Evolutionary conservation across 1,140 invertebrate genomes (phyloP).

Genomic region (Polypedilum pembai): DNA sequence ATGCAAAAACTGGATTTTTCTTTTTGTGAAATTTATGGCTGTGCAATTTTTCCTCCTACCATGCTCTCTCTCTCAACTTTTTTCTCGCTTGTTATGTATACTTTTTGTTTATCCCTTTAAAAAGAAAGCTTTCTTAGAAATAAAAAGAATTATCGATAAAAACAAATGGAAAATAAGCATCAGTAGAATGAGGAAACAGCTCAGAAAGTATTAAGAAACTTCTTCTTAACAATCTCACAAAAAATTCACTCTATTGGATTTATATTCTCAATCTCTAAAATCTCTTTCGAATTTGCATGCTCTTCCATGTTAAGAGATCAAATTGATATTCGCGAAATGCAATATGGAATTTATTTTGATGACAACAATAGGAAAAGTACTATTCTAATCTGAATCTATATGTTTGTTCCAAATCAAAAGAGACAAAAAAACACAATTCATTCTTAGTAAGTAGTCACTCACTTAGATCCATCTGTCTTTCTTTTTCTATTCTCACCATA

Average conservation of each 20-base stretch:
- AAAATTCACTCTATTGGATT: background rate
- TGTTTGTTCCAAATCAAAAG: too few relatives aligned
- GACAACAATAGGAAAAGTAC: too few relatives aligned
- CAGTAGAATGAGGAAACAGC: background rate
- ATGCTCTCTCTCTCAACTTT: background rate
- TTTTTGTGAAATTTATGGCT: slow-evolving; percentile 6
- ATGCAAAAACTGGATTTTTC: background rate
- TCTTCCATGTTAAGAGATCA: too few relatives aligned
- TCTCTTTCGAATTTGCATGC: too few relatives aligned
- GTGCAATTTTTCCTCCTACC: background rate
- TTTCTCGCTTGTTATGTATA: background rate
- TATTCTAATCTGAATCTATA: too few relatives aligned
- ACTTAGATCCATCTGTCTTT: background rate
- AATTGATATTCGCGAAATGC: too few relatives aligned
- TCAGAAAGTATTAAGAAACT: slow-evolving; percentile 7
- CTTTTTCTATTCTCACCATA: background rate
- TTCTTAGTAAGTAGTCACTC: background rate
- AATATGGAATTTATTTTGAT: too few relatives aligned
- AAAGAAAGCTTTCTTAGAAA: background rate
- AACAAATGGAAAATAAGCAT: background rate
- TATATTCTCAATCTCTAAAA: too few relatives aligned
- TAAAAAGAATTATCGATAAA: slow-evolving; percentile 8
- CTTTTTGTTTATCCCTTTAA: background rate
- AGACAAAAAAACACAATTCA: too few relatives aligned
- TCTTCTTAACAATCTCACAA: background rate